Evolutionary conservation across 2,888 invertebrate genomes (phyloP).

Genomic region (Alloplasta piceator): DNA sequence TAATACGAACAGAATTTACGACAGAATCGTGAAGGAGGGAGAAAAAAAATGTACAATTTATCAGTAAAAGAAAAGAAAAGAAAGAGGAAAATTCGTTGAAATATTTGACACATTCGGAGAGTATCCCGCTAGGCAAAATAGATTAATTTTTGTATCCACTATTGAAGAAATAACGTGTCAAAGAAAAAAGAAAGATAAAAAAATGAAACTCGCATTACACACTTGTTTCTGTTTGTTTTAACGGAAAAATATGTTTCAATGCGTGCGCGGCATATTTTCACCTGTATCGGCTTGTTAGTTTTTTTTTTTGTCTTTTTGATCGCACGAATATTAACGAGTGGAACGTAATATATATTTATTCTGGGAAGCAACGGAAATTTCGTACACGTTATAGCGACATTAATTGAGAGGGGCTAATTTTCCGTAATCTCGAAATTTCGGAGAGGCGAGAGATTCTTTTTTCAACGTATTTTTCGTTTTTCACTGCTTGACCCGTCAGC

Average conservation of each 20-base stretch:
- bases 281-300: constrained; percentile 36
- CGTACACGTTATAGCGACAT: too few relatives aligned
- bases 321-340: not conserved
- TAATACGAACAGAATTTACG: constrained; percentile 22
- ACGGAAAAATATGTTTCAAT: constrained; percentile 33
- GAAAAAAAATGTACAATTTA: constrained; percentile 63
- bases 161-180: constrained; percentile 69
- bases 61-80: constrained; percentile 32
- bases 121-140: constrained; percentile 71
- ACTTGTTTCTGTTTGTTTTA: not conserved
- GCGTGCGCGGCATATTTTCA: constrained; percentile 17
- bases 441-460: not conserved
- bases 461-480: not conserved
- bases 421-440: not conserved
- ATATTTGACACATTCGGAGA: constrained; percentile 70
- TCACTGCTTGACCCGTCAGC: not conserved
- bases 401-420: not conserved
- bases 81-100: constrained; percentile 66
- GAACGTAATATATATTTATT: too few relatives aligned
- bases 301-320: constrained; percentile 24
- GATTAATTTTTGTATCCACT: constrained; percentile 78
- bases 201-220: constrained; percentile 13
- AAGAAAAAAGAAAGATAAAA: constrained; percentile 36
- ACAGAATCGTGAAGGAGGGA: constrained; percentile 28
- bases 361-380: too few relatives aligned